phyloP scores from a whole-genome alignment of 2,888 invertebrate species.

The Salpingus planirostris region DNA sequence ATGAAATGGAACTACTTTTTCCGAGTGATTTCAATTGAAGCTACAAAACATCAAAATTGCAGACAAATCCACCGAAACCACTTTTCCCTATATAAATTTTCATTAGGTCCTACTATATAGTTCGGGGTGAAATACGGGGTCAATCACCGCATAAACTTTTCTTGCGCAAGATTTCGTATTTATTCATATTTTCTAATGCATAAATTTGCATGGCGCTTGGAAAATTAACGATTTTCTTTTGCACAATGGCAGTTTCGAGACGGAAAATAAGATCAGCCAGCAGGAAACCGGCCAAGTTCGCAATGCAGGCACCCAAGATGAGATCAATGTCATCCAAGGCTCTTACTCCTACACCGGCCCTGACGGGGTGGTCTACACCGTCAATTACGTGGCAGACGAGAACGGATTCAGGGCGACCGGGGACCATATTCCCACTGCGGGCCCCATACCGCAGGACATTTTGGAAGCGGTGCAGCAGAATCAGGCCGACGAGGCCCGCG shows the following conservation, averaged over 20 bases:
- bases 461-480: constrained; percentile 14
- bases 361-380: constrained; percentile 42
- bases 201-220: no score
- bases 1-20: no score
- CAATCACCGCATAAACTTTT: no score
- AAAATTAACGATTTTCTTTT: no score
- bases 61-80: no score
- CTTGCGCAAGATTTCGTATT: no score
- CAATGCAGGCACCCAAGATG: constrained; percentile 51
- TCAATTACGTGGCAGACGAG: constrained; percentile 57
- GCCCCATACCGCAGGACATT: constrained; percentile 24
- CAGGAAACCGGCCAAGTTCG: constrained; percentile 56
- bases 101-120: background rate
- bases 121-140: no score
- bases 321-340: constrained; percentile 35
- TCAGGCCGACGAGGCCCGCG: constrained; percentile 43
- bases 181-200: no score
- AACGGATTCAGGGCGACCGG: constrained; percentile 67
- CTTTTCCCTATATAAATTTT: background rate
- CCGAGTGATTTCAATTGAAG: no score
- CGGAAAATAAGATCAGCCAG: constrained; percentile 41
- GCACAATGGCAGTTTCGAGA: constrained; percentile 52
- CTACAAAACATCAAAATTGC: no score
- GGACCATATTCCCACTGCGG: constrained; percentile 56
- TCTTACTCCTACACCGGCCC: constrained; percentile 44